These are phyloP conservation scores for Myxocyprinus asiaticus DNA, from an alignment of 2,113 vertebrate genomes.

Conservation along the genomic window DNA sequence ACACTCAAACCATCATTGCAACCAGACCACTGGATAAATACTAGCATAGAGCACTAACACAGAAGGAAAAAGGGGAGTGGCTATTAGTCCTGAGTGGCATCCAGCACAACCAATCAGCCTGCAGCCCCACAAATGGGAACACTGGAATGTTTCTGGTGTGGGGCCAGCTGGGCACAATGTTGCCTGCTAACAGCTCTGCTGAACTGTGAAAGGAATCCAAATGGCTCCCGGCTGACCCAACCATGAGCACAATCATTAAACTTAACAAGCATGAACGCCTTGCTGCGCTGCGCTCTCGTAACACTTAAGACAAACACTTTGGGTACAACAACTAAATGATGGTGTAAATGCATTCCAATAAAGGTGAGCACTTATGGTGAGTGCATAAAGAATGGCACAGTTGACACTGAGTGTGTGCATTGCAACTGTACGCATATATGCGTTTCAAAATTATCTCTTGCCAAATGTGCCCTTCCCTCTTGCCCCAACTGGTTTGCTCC, in stretches of 20 bases:
- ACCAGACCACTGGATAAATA: no score
- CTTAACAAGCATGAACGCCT: constrained; percentile 8
- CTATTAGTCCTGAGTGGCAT: background rate
- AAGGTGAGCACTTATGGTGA: background rate
- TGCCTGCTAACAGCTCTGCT: background rate
- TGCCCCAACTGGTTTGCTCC: no score
- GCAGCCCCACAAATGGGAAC: background rate
- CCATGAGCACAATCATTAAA: constrained; percentile 1
- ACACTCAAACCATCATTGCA: no score
- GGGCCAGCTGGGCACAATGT: background rate
- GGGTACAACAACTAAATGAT: background rate
- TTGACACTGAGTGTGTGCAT: background rate
- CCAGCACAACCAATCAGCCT: background rate
- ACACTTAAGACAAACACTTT: background rate
- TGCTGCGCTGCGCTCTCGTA: background rate
- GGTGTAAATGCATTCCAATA: constrained; percentile 14
- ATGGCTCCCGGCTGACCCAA: background rate
- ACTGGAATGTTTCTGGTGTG: background rate
- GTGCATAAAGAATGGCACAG: background rate
- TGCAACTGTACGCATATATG: no score
- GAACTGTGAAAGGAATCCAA: no score
- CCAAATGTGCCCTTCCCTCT: constrained; percentile 20
- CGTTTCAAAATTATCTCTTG: constrained; percentile 21
- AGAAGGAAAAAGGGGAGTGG: background rate
- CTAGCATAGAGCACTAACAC: background rate